A percentile compares a stretch with the other conserved stretches of the same genome.
Evolutionary conservation across 2,797 vertebrate genomes (phyloP).

Genomic region (Scleropages formosus): DNA sequence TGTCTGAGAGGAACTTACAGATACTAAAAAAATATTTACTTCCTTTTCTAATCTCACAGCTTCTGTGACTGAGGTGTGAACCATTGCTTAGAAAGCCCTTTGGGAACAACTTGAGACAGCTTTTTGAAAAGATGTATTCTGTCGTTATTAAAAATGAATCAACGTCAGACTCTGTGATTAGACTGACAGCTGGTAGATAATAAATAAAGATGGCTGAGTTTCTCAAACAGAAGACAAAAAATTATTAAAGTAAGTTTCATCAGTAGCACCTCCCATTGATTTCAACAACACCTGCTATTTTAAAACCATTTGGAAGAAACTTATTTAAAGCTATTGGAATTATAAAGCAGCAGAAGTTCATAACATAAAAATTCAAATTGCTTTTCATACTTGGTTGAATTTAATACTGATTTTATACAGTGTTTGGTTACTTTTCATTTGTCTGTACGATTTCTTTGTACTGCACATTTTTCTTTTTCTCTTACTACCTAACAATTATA

Average conservation of each 20-base stretch:
- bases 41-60: conserved; percentile 10
- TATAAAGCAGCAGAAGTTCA: neutral
- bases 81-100: conserved; percentile 21
- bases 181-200: conserved; percentile 18
- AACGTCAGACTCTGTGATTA: neutral
- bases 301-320: conserved; percentile 14
- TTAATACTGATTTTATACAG: neutral
- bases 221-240: conserved; percentile 13
- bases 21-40: conserved; percentile 5
- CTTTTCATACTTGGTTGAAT: neutral
- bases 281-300: conserved; percentile 11
- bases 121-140: conserved; percentile 13
- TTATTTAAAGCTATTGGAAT: conserved; percentile 4
- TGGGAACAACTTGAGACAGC: conserved; percentile 7
- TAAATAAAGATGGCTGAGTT: conserved; percentile 11
- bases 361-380: conserved; percentile 1
- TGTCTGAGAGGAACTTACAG: neutral
- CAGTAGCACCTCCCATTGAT: neutral
- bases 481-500: neutral
- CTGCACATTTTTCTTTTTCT: neutral
- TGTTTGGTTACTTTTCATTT: neutral
- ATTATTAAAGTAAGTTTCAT: neutral
- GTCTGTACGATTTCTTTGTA: neutral
- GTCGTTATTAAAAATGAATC: conserved; percentile 24
- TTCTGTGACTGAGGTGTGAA: neutral